Conservation (phyloP, 2,113 vertebrate genomes). For the Aegithalos caudatus region DNA sequence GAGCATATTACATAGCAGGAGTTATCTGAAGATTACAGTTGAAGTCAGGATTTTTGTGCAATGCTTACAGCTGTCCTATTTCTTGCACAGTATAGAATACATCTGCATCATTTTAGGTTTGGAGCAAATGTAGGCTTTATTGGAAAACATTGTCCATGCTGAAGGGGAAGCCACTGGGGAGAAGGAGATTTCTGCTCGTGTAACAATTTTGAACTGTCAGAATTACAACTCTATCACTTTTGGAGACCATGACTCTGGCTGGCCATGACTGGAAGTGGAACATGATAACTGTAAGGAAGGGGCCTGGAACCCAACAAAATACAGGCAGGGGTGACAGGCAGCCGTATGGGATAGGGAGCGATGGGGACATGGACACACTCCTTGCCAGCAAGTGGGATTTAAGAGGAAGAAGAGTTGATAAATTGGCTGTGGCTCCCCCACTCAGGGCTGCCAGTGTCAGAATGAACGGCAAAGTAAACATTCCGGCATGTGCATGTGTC, state of each 20-base stretch:
- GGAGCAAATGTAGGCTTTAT: neutral
- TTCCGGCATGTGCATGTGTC: neutral
- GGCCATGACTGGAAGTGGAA: neutral
- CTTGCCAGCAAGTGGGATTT: constrained; percentile 3
- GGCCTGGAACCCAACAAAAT: constrained; percentile 31
- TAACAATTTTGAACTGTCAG: neutral
- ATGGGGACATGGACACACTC: neutral
- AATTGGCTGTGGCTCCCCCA: neutral
- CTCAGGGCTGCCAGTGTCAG: neutral
- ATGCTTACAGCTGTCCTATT: constrained; percentile 17
- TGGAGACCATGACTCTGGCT: neutral
- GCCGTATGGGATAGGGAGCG: neutral
- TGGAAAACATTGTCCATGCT: neutral
- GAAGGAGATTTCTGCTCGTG: neutral
- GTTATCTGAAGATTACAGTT: constrained; percentile 36
- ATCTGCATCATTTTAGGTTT: constrained; percentile 5
- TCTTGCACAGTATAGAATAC: neutral
- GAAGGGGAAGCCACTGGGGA: neutral
- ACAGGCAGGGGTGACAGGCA: neutral
- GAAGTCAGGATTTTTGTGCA: constrained; percentile 17
- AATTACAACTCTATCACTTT: constrained; percentile 19
- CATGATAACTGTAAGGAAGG: constrained; percentile 18
- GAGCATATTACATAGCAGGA: neutral
- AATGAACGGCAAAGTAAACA: constrained; percentile 24
- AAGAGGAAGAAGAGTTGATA: constrained; percentile 39